Evolutionary conservation across 2,888 invertebrate genomes (phyloP).

Genomic region (Callyntrura guangdongensis): DNA sequence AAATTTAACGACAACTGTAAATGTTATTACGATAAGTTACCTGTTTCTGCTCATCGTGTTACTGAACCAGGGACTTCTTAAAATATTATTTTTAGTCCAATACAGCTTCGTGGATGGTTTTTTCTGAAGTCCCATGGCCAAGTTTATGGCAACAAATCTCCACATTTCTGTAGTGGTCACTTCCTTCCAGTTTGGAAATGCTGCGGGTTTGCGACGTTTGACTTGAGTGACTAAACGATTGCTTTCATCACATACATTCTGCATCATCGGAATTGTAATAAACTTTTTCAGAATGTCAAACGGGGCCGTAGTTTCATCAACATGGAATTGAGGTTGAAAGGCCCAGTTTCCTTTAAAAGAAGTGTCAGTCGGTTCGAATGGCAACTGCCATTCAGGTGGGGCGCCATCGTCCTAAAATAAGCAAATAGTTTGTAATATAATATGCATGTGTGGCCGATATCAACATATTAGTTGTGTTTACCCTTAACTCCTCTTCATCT

Average conservation of each 20-base stretch:
- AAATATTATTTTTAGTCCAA: conserved; percentile 62
- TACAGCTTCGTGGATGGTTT: conserved; percentile 70
- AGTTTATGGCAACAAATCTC: conserved; percentile 63
- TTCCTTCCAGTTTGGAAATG: conserved; percentile 53
- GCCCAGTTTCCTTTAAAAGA: no score
- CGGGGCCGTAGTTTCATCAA: no score
- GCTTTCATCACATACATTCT: conserved; percentile 23
- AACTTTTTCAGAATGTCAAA: conserved; percentile 32
- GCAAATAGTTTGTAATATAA: no score
- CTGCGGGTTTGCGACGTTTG: background rate
- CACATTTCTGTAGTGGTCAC: conserved; percentile 61
- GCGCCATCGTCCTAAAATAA: background rate
- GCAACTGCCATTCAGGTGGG: background rate
- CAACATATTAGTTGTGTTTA: background rate
- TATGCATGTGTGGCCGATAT: no score
- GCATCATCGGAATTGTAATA: conserved; percentile 19
- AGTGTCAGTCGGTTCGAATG: background rate
- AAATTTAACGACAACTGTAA: background rate
- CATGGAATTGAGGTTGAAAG: no score
- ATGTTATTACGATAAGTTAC: background rate
- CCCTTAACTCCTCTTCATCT: background rate
- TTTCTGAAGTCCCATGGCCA: conserved; percentile 71
- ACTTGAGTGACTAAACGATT: conserved; percentile 50
- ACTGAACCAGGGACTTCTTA: conserved; percentile 66
- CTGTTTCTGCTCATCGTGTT: conserved; percentile 71